Conservation (phyloP, 2,113 vertebrate genomes). For the Chlorocebus sabaeus region DNA sequence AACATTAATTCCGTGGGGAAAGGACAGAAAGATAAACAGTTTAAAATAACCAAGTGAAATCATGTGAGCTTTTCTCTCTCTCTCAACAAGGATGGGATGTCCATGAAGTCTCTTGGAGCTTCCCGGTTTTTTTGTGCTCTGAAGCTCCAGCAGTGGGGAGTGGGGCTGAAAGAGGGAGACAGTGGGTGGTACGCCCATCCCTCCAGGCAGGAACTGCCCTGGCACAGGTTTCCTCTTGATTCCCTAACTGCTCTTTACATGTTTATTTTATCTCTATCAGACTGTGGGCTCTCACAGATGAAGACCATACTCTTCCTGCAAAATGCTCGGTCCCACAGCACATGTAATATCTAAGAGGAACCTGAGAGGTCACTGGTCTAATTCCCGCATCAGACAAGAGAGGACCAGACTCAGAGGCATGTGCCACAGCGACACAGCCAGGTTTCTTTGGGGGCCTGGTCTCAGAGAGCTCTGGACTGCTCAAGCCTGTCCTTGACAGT, state of each 20-base stretch:
- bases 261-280: neutral
- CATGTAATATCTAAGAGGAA: neutral
- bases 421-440: neutral
- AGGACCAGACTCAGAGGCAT: neutral
- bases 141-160: neutral
- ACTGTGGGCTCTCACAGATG: neutral
- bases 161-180: neutral
- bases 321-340: neutral
- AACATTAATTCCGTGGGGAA: conserved; percentile 21
- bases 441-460: neutral
- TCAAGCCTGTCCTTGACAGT: neutral
- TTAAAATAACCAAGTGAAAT: conserved; percentile 34
- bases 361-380: neutral
- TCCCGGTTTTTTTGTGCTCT: neutral
- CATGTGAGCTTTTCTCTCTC: neutral
- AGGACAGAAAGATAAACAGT: conserved; percentile 46
- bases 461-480: neutral
- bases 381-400: neutral
- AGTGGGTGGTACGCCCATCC: too few relatives aligned
- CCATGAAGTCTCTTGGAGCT: neutral
- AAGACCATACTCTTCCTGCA: neutral
- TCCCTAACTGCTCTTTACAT: neutral
- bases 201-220: neutral
- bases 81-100: neutral
- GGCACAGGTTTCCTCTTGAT: neutral